A percentile compares a stretch with the other conserved stretches of the same genome.
These are phyloP conservation scores for Zoanthus gigantus DNA, from an alignment of 92 coral and sea anemone species.

Conservation along the genomic window DNA sequence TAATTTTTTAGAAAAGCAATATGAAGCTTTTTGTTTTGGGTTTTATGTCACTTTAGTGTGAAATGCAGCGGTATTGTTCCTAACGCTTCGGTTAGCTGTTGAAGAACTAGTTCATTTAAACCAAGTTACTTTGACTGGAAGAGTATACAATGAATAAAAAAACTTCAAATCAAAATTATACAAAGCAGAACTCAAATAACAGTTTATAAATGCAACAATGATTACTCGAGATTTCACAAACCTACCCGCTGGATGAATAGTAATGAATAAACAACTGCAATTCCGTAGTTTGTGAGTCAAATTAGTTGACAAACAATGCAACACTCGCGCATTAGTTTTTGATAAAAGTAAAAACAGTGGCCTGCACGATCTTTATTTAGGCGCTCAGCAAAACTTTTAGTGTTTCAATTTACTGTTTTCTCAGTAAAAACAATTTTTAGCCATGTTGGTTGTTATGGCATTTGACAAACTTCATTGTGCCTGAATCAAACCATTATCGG, in stretches of 20 bases:
- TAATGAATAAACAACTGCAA: constrained; percentile 9
- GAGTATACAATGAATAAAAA: background rate
- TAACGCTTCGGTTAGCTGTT: background rate
- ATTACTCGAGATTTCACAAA: constrained; percentile 1
- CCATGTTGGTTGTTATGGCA: background rate
- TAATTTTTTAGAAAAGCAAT: background rate
- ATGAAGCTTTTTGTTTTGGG: background rate
- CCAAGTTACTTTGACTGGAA: background rate
- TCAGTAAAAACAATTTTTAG: background rate
- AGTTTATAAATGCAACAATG: background rate
- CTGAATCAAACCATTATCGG: too few species aligned
- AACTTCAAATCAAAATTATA: background rate
- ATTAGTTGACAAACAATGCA: constrained; percentile 5
- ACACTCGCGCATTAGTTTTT: background rate
- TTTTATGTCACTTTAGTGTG: background rate
- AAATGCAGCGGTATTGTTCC: background rate
- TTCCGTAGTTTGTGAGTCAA: background rate
- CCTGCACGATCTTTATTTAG: background rate
- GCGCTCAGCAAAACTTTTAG: background rate
- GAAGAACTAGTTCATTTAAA: background rate
- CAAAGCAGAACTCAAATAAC: background rate
- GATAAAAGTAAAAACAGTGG: background rate
- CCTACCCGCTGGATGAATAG: background rate
- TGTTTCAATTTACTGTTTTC: background rate
- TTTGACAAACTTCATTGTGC: background rate